These are phyloP conservation scores for Ophiothrix spiculata DNA, from an alignment of 35 echinoderm and acorn worm genomes.

Conservation along the genomic window DNA sequence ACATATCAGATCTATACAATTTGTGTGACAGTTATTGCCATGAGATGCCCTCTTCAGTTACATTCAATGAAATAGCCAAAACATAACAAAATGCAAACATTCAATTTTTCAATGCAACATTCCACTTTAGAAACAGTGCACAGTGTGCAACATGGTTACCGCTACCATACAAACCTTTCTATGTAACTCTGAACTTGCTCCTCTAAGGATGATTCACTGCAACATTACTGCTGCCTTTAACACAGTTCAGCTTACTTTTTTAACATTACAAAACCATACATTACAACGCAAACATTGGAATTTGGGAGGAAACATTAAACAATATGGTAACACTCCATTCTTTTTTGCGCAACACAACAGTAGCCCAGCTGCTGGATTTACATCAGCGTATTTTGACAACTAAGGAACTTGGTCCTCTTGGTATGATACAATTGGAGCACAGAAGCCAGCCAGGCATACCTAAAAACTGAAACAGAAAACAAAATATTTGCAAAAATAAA, in stretches of 20 bases:
- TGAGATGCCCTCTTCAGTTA: no score
- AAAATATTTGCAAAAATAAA: neutral
- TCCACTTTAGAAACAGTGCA: neutral
- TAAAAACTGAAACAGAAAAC: neutral
- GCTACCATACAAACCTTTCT: neutral
- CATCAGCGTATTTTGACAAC: neutral
- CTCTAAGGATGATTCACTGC: neutral
- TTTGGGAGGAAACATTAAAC: neutral
- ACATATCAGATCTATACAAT: no score
- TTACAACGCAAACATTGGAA: neutral
- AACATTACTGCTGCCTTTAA: neutral
- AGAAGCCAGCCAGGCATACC: neutral
- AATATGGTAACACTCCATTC: neutral
- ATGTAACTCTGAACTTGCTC: neutral
- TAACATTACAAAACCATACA: neutral
- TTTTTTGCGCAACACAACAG: neutral
- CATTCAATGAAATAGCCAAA: neutral
- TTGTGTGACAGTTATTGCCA: no score
- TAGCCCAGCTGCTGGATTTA: neutral
- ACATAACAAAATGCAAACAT: conserved; percentile 8
- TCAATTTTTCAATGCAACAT: conserved; percentile 13
- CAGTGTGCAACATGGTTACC: neutral
- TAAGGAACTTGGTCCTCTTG: neutral
- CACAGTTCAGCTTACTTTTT: neutral
- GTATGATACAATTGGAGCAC: neutral